Evolutionary conservation across 2,113 vertebrate genomes (phyloP).

Genomic region (Rana temporaria): DNA sequence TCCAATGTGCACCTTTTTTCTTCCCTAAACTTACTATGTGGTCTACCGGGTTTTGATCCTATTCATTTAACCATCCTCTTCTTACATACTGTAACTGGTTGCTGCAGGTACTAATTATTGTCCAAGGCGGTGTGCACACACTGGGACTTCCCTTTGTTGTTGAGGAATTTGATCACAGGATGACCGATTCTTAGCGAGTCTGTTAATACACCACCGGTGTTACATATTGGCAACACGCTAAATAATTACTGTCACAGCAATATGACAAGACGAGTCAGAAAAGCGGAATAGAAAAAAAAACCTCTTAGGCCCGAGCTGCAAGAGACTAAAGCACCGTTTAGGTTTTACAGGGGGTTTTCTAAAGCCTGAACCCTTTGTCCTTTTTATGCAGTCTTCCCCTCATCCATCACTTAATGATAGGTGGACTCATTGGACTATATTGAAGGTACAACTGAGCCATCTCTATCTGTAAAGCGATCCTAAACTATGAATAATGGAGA

Average conservation of each 20-base stretch:
- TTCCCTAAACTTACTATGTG: background rate
- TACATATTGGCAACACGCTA: background rate
- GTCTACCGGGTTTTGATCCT: background rate
- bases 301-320: no score
- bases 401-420: conserved; percentile 23
- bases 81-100: background rate
- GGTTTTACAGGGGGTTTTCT: background rate
- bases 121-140: background rate
- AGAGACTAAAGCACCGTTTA: background rate
- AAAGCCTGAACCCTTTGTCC: background rate
- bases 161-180: background rate
- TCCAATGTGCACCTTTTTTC: no score
- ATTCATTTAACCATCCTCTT: background rate
- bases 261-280: no score
- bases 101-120: conserved; percentile 5
- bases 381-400: background rate
- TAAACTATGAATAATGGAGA: conserved; percentile 93
- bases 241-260: background rate
- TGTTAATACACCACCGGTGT: background rate
- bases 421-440: conserved; percentile 57
- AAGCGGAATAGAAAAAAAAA: no score
- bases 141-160: background rate
- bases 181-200: background rate
- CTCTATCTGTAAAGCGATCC: conserved; percentile 88
- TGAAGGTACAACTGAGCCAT: conserved; percentile 72